Evolutionary conservation across 2,797 vertebrate species (phyloP).

Genomic region (Sebastolobus alascanus): DNA sequence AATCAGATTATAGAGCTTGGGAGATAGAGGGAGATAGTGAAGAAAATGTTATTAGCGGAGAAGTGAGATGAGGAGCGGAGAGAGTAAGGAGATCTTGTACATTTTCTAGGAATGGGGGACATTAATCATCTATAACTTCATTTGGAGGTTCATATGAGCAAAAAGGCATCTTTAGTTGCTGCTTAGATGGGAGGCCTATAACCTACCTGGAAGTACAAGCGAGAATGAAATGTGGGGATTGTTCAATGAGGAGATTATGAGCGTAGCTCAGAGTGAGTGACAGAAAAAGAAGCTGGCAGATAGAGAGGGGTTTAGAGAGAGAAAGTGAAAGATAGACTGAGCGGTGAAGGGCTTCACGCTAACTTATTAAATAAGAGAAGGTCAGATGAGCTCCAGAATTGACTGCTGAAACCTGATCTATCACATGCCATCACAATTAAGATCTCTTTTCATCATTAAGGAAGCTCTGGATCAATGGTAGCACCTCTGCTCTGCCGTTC

Average conservation of each 20-base stretch:
- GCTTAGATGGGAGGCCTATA: slow-evolving; percentile 53
- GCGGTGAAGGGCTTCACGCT: slow-evolving; percentile 20
- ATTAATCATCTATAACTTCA: slow-evolving; percentile 87
- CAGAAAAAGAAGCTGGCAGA: slow-evolving; percentile 30
- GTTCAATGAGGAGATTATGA: slow-evolving; percentile 58
- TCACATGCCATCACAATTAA: slow-evolving; percentile 77
- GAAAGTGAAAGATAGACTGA: background rate
- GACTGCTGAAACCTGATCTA: slow-evolving; percentile 72
- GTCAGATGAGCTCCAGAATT: slow-evolving; percentile 65
- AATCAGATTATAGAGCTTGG: slow-evolving; percentile 82
- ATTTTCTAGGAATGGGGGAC: slow-evolving; percentile 76
- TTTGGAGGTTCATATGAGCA: slow-evolving; percentile 78
- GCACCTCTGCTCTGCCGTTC: slow-evolving; percentile 35
- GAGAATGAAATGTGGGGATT: slow-evolving; percentile 68
- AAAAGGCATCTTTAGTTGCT: slow-evolving; percentile 70
- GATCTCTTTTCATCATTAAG: slow-evolving; percentile 77
- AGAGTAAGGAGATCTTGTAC: slow-evolving; percentile 74
- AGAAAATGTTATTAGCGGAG: slow-evolving; percentile 85
- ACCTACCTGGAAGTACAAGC: slow-evolving; percentile 56
- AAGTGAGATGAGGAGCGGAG: slow-evolving; percentile 74
- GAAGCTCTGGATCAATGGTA: slow-evolving; percentile 74
- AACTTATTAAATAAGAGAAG: slow-evolving; percentile 64
- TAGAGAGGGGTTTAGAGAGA: slow-evolving; percentile 14
- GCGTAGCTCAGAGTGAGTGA: slow-evolving; percentile 35
- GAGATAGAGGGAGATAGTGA: slow-evolving; percentile 77